phyloP scores from a whole-genome alignment of 2,888 invertebrate species.

The Vesta saturnalis region DNA sequence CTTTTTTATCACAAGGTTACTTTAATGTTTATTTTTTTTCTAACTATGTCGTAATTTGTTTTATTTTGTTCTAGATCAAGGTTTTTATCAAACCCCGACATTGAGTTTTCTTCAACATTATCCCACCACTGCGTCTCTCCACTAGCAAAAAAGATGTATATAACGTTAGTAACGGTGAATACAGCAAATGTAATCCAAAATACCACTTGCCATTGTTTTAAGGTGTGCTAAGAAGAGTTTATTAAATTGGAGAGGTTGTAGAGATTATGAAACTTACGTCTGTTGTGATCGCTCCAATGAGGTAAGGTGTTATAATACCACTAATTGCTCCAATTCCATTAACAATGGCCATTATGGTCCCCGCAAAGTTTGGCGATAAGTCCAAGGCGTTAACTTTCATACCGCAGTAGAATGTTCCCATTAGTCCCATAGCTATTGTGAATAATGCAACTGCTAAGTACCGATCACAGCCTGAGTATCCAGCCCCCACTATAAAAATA shows the following conservation, averaged over 20 bases:
- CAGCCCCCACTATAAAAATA: constrained; percentile 69
- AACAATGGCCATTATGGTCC: constrained; percentile 71
- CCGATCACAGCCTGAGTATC: constrained; percentile 69
- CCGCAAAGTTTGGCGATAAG: constrained; percentile 72
- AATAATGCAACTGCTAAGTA: constrained; percentile 65
- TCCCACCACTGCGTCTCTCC: constrained; percentile 84
- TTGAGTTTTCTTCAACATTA: constrained; percentile 61
- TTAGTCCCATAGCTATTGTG: constrained; percentile 71
- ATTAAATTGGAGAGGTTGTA: neutral
- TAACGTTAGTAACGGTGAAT: constrained; percentile 72
- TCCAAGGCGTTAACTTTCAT: constrained; percentile 75
- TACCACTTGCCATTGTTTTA: constrained; percentile 78
- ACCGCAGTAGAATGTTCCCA: constrained; percentile 77
- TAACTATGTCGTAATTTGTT: no score
- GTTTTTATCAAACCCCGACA: no score
- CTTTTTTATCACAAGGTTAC: no score
- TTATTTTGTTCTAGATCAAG: no score
- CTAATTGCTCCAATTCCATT: constrained; percentile 72
- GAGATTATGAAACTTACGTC: constrained; percentile 64
- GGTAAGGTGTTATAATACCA: constrained; percentile 70
- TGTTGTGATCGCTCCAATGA: constrained; percentile 69
- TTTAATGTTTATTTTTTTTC: no score
- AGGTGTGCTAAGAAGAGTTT: constrained; percentile 66
- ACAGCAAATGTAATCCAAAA: constrained; percentile 83
- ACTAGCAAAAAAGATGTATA: constrained; percentile 77